Base-by-base conservation (phyloP, 2,113 vertebrate genomes). In the Ailuropoda melanoleuca region DNA sequence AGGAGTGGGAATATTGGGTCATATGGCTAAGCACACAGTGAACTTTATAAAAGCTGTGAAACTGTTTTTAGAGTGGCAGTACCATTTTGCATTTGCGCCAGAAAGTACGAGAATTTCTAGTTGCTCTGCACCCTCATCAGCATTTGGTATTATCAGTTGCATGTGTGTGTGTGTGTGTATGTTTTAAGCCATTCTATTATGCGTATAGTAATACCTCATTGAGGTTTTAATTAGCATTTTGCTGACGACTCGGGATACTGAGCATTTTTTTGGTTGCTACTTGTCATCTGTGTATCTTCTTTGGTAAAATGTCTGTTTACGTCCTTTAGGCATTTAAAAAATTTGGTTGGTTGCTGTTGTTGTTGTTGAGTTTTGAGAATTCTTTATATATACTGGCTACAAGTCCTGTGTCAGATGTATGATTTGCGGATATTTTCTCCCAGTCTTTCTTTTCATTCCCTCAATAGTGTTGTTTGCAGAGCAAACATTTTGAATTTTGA, bases 161-260 rank as follows among this genome's bases (percentile, higher is more conserved):
- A 13, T 46, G 70, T 34, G 60, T 31, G 60, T 64, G 60, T 64
- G 60, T 2, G 6, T 31, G 34, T 23, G 12, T 75, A 26, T 53
- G 31, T 80, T 72, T 77, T 34, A 11, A 72, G 39, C 39, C 89
- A 86, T 62, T 86, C 43, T 62, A 83, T 24, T 68, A 91, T 55
- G 13, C 83, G 6, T 75, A n/a, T 70, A 64, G n/a, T 50, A 70
- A 23, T 58, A 82, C 31, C 11, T 93, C 17, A 72, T 13, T 43
- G 48, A 70, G 15, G 19, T 97, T 92, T 98, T 88, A 90, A 83
- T 96, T 88, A 89, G 53, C 8, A 50, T 93, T 93, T 94, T 48
- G n/a, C 10, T 97, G 82, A 72, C 74, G 21, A 94, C 17, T 84
- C 64, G 62, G 70, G 15, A 89, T 62, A 89, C 3, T 85, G 64